These are phyloP conservation scores for Dolichoris vasculosae DNA, from an alignment of 1,140 invertebrate genomes.

Conservation along the genomic window DNA sequence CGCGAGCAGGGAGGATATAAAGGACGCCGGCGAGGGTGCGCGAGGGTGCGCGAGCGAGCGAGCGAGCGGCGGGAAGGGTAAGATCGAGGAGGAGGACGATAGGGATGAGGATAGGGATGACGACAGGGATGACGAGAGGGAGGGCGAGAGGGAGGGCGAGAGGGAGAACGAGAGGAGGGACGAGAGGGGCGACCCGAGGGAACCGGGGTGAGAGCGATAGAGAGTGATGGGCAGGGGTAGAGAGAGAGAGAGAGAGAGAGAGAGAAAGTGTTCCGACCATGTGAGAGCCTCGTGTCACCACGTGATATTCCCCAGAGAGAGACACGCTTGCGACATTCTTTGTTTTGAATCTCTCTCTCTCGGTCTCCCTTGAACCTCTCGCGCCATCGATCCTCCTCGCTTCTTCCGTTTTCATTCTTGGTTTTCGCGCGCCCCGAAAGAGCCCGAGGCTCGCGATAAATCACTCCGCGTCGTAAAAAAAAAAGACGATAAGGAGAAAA, in stretches of 20 bases:
- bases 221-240: background rate
- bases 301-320: background rate
- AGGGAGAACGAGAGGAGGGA: background rate
- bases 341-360: conserved; percentile 14
- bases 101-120: background rate
- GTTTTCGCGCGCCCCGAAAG: background rate
- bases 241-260: conserved; percentile 8
- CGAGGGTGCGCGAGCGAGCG: background rate
- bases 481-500: too few species aligned
- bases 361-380: background rate
- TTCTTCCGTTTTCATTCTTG: too few species aligned
- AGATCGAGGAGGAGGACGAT: background rate
- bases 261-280: conserved; percentile 12
- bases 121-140: too few species aligned
- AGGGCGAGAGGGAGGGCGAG: background rate
- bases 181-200: background rate
- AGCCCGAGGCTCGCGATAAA: background rate
- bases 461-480: background rate
- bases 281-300: conserved; percentile 25
- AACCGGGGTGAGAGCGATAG: background rate
- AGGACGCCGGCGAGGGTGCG: background rate
- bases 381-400: background rate
- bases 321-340: conserved; percentile 1
- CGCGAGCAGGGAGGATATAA: background rate
- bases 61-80: too few species aligned